Evolutionary conservation across 2,888 invertebrate genomes (phyloP).

Genomic region (Tipula helvola): DNA sequence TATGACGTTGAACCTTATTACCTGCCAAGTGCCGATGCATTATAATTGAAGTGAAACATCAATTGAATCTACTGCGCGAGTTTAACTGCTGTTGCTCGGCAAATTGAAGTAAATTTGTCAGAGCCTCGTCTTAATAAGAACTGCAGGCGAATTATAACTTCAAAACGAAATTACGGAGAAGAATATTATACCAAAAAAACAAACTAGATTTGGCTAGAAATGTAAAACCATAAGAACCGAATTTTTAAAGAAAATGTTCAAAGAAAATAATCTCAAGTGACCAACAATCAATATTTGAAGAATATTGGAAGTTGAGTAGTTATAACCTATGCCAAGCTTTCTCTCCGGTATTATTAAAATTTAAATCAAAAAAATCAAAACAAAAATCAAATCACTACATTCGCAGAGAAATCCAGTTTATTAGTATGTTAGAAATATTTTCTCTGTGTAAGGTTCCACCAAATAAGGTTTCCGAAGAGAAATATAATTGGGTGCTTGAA

Average conservation of each 20-base stretch:
- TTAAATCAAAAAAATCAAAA: background rate
- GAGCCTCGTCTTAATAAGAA: background rate
- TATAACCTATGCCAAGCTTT: background rate
- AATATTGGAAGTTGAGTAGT: background rate
- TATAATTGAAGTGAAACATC: background rate
- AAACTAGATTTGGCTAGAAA: background rate
- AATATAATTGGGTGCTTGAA: background rate
- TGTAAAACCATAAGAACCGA: background rate
- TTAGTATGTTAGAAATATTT: background rate
- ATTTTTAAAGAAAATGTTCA: background rate
- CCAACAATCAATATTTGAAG: background rate
- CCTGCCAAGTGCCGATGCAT: background rate
- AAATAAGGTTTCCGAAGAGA: background rate
- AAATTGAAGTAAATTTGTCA: background rate
- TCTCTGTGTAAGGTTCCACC: background rate
- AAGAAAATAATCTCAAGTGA: background rate
- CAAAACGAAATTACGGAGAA: background rate
- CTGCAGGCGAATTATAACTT: background rate
- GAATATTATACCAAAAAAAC: background rate
- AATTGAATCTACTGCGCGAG: background rate
- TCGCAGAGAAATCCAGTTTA: background rate
- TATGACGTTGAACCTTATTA: background rate
- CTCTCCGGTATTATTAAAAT: background rate
- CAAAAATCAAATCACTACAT: background rate
- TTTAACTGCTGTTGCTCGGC: background rate